phyloP scores from a whole-genome alignment of 2,888 invertebrate species.

The Drosophila neutralis region DNA sequence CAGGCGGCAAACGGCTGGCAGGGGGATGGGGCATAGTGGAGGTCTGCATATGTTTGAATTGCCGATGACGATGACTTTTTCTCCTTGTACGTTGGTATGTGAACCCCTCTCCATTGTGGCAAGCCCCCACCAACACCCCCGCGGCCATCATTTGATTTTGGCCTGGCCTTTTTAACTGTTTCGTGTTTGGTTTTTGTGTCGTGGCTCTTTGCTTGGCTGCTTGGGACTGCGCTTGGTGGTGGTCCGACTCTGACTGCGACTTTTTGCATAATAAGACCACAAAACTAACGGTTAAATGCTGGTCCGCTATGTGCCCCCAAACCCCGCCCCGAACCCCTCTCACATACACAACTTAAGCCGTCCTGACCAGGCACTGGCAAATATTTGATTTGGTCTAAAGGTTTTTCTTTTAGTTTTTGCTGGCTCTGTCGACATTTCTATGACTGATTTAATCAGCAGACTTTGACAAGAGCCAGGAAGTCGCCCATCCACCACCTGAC shows the following conservation, averaged over 20 bases:
- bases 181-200: slow-evolving; percentile 77
- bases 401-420: slow-evolving; percentile 55
- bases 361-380: slow-evolving; percentile 62
- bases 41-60: slow-evolving; percentile 80
- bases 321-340: not conserved
- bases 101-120: slow-evolving; percentile 16
- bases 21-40: slow-evolving; percentile 8
- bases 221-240: slow-evolving; percentile 56
- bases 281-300: slow-evolving; percentile 80
- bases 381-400: slow-evolving; percentile 81
- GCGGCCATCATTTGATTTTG: slow-evolving; percentile 4
- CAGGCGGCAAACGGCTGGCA: slow-evolving; percentile 47
- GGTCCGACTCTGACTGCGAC: slow-evolving; percentile 60
- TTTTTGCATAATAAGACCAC: slow-evolving; percentile 82
- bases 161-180: slow-evolving; percentile 70
- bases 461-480: slow-evolving; percentile 80
- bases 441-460: slow-evolving; percentile 82
- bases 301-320: slow-evolving; percentile 29
- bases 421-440: slow-evolving; percentile 71
- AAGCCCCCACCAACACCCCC: not conserved
- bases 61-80: slow-evolving; percentile 78
- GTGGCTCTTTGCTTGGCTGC: slow-evolving; percentile 60
- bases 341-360: slow-evolving; percentile 22
- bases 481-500: slow-evolving; percentile 64
- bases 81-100: slow-evolving; percentile 63